Conservation (phyloP, 2,797 vertebrate genomes). For the Helarctos malayanus region DNA sequence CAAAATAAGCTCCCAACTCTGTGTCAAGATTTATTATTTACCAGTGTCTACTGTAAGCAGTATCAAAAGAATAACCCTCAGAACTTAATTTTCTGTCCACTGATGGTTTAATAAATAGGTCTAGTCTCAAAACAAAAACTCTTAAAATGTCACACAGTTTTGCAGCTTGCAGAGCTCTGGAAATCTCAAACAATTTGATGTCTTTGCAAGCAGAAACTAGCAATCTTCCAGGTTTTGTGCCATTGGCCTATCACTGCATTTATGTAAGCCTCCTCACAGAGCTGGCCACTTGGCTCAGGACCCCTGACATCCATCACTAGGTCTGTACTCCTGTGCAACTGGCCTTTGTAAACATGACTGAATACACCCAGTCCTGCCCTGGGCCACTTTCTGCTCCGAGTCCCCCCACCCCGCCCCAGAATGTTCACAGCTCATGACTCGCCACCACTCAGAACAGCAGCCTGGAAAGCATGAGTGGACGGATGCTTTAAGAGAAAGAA, state of each 20-base stretch:
- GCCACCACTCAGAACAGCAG: not conserved
- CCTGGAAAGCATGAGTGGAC: not conserved
- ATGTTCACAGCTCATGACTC: not conserved
- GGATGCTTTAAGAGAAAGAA: not conserved
- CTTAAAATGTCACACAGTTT: not conserved
- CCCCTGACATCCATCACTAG: not conserved
- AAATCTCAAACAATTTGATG: not conserved
- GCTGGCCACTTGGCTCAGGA: not conserved
- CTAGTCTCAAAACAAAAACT: not conserved
- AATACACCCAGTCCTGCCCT: not conserved
- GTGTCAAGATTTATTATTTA: not conserved
- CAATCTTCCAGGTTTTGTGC: not conserved
- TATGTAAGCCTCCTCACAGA: not conserved
- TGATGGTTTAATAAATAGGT: not conserved
- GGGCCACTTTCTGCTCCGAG: not conserved
- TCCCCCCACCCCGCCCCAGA: not conserved
- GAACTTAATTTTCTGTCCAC: not conserved
- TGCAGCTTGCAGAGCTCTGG: not conserved
- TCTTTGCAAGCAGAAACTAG: not conserved
- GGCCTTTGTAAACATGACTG: not conserved
- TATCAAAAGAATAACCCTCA: not conserved
- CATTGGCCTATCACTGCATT: not conserved
- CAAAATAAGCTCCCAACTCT: not conserved
- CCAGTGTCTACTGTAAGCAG: not conserved
- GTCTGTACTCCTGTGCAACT: not conserved